These are phyloP conservation scores for Auanema sp. DNA, from an alignment of 2,888 invertebrate species.

Conservation along the genomic window DNA sequence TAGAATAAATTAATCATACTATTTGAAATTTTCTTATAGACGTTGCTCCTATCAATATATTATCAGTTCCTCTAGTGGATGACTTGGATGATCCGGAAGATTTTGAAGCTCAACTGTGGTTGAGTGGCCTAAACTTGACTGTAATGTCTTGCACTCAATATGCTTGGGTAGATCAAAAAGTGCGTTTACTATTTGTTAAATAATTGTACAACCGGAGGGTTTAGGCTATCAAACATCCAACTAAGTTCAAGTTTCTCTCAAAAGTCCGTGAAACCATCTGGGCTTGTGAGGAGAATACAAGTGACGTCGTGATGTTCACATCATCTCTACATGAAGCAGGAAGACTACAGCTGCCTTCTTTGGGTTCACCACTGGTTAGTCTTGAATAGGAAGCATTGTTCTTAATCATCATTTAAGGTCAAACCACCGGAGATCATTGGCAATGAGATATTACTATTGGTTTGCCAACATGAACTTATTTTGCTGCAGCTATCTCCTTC, in stretches of 20 bases:
- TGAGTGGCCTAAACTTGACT: conserved; percentile 57
- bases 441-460: conserved; percentile 28
- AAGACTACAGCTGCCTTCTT: conserved; percentile 31
- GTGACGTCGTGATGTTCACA: conserved; percentile 31
- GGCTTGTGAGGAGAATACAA: conserved; percentile 31
- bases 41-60: conserved; percentile 24
- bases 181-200: conserved; percentile 20
- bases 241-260: conserved; percentile 26
- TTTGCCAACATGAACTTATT: conserved; percentile 31
- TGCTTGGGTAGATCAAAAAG: conserved; percentile 64
- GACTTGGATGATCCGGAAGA: conserved; percentile 37
- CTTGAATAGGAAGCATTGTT: background rate
- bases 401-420: conserved; percentile 20
- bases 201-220: too few species aligned
- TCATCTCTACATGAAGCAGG: conserved; percentile 33
- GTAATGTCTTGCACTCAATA: conserved; percentile 62
- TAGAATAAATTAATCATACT: background rate
- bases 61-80: conserved; percentile 30
- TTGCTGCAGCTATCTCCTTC: conserved; percentile 25
- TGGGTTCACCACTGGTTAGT: conserved; percentile 29
- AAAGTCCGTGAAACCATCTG: conserved; percentile 35
- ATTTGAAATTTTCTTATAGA: conserved; percentile 17
- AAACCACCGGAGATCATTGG: conserved; percentile 34
- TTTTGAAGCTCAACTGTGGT: conserved; percentile 44
- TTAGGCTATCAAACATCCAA: conserved; percentile 21